Evolutionary conservation across 2,888 invertebrate species (phyloP).

Genomic region (Syrista parreyssii): DNA sequence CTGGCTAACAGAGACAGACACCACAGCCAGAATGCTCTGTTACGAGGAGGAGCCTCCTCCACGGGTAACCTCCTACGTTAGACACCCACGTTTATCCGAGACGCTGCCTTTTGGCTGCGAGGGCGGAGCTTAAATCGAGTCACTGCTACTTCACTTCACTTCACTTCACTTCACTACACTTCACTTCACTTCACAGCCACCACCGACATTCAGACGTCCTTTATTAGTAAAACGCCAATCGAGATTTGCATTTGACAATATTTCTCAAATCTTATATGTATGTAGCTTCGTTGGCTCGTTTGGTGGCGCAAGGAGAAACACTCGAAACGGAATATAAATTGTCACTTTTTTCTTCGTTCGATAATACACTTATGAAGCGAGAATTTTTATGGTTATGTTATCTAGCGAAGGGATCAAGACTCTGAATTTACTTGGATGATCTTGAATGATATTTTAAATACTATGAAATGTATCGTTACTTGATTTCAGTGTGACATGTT

Average conservation of each 20-base stretch:
- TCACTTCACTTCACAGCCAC: conserved; percentile 2
- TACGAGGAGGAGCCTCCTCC: conserved; percentile 23
- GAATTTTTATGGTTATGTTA: neutral
- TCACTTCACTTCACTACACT: neutral
- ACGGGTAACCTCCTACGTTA: conserved; percentile 52
- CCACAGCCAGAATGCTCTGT: neutral
- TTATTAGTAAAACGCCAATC: neutral
- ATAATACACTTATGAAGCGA: neutral
- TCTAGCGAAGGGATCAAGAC: too few relatives aligned
- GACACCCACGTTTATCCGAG: conserved; percentile 50
- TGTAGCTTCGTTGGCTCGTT: neutral
- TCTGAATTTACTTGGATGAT: neutral
- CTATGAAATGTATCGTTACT: neutral
- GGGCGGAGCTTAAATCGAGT: conserved; percentile 19
- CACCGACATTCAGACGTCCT: neutral
- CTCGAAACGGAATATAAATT: neutral
- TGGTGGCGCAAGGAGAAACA: neutral
- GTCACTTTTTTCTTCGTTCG: neutral
- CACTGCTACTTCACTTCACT: neutral
- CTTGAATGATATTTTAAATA: neutral
- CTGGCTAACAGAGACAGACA: neutral
- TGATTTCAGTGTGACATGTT: neutral
- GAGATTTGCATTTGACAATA: neutral
- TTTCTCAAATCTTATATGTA: neutral
- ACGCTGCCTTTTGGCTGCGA: conserved; percentile 5